Conservation (phyloP, 2,888 invertebrate species). For the Zhuqinia jingwanae region DNA sequence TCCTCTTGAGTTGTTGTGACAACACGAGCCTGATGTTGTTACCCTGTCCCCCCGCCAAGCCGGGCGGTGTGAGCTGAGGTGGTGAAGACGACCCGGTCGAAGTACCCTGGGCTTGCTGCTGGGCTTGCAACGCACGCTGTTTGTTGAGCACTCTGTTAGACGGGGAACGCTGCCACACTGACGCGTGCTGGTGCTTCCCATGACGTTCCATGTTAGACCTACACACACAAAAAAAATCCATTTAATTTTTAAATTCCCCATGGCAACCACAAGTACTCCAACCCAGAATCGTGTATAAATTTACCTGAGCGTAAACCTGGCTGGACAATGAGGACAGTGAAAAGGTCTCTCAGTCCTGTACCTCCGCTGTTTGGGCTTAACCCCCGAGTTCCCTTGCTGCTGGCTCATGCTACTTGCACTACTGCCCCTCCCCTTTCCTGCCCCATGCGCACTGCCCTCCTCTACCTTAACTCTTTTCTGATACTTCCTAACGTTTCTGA, state of each 20-base stretch:
- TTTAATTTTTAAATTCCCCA: not conserved
- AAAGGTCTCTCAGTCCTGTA: slow-evolving; percentile 95
- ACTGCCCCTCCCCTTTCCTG: slow-evolving; percentile 2
- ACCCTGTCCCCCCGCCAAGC: too few relatives aligned
- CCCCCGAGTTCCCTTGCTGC: slow-evolving; percentile 62
- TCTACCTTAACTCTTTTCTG: slow-evolving; percentile 23
- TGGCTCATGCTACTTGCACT: not conserved
- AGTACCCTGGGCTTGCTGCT: slow-evolving; percentile 79
- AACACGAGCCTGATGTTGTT: slow-evolving; percentile 82
- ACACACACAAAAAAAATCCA: not conserved
- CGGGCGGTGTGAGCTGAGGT: too few relatives aligned
- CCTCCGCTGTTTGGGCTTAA: slow-evolving; percentile 92
- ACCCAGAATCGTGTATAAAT: not conserved
- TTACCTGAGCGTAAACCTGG: slow-evolving; percentile 90
- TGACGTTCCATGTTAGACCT: slow-evolving; percentile 96
- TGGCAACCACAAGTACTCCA: not conserved
- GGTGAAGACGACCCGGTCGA: not conserved
- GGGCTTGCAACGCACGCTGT: slow-evolving; percentile 53
- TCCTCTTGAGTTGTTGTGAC: slow-evolving; percentile 87
- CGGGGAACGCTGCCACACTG: slow-evolving; percentile 91
- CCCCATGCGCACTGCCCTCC: too few relatives aligned
- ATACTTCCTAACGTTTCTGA: slow-evolving; percentile 17
- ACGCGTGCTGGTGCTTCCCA: slow-evolving; percentile 96
- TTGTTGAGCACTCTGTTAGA: slow-evolving; percentile 77
- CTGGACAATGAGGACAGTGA: slow-evolving; percentile 94